Conservation (phyloP, 2,113 vertebrate species). For the Litocranius walleri region DNA sequence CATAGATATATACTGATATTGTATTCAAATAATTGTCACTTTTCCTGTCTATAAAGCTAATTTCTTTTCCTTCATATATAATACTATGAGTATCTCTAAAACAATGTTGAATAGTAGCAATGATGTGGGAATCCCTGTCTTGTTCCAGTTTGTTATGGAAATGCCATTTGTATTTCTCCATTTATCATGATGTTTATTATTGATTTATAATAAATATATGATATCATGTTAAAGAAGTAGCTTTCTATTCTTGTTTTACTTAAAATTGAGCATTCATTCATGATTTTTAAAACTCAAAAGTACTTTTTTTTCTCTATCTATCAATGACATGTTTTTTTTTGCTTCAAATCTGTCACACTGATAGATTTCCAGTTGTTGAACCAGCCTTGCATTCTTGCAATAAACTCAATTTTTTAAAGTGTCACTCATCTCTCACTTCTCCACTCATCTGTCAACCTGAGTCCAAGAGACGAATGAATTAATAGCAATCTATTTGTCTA, state of each 20-base stretch:
- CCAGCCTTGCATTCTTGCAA: slow-evolving; percentile 42
- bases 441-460: background rate
- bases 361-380: background rate
- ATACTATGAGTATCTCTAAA: background rate
- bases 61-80: background rate
- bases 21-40: background rate
- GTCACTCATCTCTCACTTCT: background rate
- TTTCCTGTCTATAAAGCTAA: background rate
- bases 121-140: background rate
- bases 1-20: background rate
- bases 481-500: background rate
- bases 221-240: background rate
- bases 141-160: background rate
- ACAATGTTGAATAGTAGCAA: background rate
- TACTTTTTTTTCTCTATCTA: background rate
- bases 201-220: background rate
- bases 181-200: background rate
- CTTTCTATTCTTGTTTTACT: background rate
- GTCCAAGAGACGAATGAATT: background rate
- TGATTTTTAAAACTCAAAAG: background rate
- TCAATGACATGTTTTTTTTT: background rate
- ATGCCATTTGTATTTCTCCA: background rate
- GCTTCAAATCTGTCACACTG: background rate
- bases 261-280: background rate
- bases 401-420: background rate